Evolutionary conservation across 1,140 invertebrate species (phyloP).

Genomic region (Penaeus indicus): DNA sequence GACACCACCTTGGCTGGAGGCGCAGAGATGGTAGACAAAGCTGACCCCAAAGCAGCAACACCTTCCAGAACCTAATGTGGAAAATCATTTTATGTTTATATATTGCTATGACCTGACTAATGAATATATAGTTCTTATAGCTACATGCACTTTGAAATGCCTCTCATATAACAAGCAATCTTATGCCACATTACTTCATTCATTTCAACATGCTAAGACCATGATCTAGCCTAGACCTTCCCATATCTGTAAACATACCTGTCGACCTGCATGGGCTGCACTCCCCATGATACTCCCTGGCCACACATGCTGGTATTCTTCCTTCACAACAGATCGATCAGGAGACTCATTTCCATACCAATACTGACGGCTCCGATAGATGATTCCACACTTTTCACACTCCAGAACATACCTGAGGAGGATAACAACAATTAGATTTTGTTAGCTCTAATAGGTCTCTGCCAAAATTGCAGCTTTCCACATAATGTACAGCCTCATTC

Average conservation of each 20-base stretch:
- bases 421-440: background rate
- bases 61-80: constrained; percentile 83
- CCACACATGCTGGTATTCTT: constrained; percentile 86
- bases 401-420: constrained; percentile 78
- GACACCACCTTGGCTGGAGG: constrained; percentile 80
- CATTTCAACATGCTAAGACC: constrained; percentile 69
- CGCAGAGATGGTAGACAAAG: constrained; percentile 78
- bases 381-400: constrained; percentile 85
- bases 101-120: no score
- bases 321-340: constrained; percentile 78
- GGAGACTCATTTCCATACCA: constrained; percentile 89
- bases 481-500: no score
- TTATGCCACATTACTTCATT: no score
- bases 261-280: constrained; percentile 67
- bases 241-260: constrained; percentile 71
- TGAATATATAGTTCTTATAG: no score
- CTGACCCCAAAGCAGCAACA: constrained; percentile 80
- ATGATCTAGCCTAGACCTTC: constrained; percentile 67
- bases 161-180: no score
- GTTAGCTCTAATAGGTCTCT: constrained; percentile 65
- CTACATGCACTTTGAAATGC: no score
- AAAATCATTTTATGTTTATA: no score
- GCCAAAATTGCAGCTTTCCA: no score
- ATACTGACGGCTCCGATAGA: constrained; percentile 84
- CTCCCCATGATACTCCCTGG: constrained; percentile 71